phyloP scores from a whole-genome alignment of 2,113 vertebrate genomes.

The Morone saxatilis region DNA sequence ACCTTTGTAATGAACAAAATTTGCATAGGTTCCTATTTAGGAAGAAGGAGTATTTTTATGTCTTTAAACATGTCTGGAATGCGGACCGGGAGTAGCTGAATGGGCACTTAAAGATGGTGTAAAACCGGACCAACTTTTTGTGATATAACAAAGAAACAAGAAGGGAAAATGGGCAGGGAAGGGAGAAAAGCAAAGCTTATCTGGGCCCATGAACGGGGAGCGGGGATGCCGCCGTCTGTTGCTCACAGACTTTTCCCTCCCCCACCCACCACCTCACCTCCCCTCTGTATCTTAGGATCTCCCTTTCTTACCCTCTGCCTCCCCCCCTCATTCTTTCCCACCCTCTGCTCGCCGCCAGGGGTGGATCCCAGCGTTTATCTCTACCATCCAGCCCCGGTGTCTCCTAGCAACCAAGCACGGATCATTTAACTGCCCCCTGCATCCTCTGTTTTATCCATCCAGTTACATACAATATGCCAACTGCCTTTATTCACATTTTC shows the following conservation, averaged over 20 bases:
- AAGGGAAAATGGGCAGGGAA: constrained; percentile 2
- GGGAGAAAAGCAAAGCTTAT: constrained; percentile 47
- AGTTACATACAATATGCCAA: constrained; percentile 43
- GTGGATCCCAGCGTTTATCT: constrained; percentile 83
- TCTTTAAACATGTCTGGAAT: background rate
- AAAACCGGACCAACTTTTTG: constrained; percentile 20
- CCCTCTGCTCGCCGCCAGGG: constrained; percentile 64
- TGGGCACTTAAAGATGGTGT: too few species aligned
- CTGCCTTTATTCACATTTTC: constrained; percentile 58
- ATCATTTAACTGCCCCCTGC: constrained; percentile 80
- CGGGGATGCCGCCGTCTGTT: constrained; percentile 44
- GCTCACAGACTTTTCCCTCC: constrained; percentile 47
- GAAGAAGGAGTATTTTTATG: background rate
- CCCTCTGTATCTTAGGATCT: constrained; percentile 29
- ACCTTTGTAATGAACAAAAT: background rate
- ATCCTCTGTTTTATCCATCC: constrained; percentile 58
- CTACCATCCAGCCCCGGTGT: constrained; percentile 81
- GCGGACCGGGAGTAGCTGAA: background rate
- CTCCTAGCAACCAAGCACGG: constrained; percentile 85
- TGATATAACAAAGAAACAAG: background rate
- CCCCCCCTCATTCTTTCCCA: constrained; percentile 42
- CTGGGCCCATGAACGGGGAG: constrained; percentile 46
- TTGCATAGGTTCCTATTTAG: background rate
- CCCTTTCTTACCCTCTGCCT: constrained; percentile 39
- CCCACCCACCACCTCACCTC: background rate